These are phyloP conservation scores for Plumapathes pennacea DNA, from an alignment of 92 coral and sea anemone species.

Conservation along the genomic window DNA sequence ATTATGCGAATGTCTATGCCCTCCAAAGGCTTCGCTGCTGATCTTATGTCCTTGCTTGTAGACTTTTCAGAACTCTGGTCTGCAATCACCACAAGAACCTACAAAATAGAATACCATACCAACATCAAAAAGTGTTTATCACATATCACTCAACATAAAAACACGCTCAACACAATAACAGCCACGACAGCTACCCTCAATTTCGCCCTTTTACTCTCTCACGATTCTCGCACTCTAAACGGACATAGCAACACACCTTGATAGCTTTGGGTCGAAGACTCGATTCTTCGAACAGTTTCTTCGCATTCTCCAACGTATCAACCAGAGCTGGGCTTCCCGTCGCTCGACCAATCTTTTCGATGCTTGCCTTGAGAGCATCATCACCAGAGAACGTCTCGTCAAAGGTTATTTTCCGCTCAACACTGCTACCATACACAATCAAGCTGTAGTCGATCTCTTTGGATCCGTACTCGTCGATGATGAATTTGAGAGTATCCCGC, in stretches of 20 bases:
- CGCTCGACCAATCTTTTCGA: slow-evolving; percentile 14
- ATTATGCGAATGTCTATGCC: slow-evolving; percentile 35
- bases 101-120: too few species aligned
- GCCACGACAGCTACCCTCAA: too few species aligned
- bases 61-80: slow-evolving; percentile 61
- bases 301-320: slow-evolving; percentile 29
- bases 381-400: slow-evolving; percentile 26
- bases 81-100: too few species aligned
- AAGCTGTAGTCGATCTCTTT: slow-evolving; percentile 37
- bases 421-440: slow-evolving; percentile 23
- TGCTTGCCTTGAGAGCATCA: slow-evolving; percentile 12
- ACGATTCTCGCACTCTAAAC: too few species aligned
- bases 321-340: slow-evolving; percentile 51
- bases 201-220: too few species aligned
- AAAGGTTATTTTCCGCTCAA: slow-evolving; percentile 10
- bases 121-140: too few species aligned
- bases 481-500: slow-evolving; percentile 43
- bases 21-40: slow-evolving; percentile 27
- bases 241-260: too few species aligned
- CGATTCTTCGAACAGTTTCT: slow-evolving; percentile 29
- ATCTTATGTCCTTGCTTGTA: slow-evolving; percentile 39
- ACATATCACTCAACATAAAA: too few species aligned
- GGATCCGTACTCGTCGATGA: slow-evolving; percentile 55
- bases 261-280: slow-evolving; percentile 36
- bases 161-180: too few species aligned